Evolutionary conservation across 2,797 vertebrate genomes (phyloP), one percentile per base, ranked within the genome.

Genomic region (Cheracebus regulus): DNA sequence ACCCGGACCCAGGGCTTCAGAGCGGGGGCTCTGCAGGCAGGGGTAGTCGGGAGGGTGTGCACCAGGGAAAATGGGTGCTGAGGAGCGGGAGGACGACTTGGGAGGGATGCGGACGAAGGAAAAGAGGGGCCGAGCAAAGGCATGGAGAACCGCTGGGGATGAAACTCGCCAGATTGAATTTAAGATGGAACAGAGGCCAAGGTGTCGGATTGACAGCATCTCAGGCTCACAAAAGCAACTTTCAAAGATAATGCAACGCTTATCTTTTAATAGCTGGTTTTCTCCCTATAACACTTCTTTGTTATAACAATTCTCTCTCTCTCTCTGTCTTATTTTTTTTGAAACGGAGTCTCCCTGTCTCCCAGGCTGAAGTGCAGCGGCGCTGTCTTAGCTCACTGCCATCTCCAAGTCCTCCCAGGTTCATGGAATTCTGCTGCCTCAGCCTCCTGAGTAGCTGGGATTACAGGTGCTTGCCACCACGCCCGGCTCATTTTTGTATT

Each of bases 1-100:
- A 28, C 6, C 55, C 0, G 1, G 7, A 11, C 64, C 64, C 64
- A n/a, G 11, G 17, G 46, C 46, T 20, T n/a, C 44, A 0, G 20
- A 3, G 64, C 19, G 7, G 17, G 57, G 5, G 5, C 50, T 78
- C 15, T 0, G 11, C 17, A n/a, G 30, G 81, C 14, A 41, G 1
- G 48, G 58, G 36, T 22, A 30, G 20, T 14, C 6, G 3, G 28
- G 15, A 20, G 39, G 78, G 24, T 41, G 15, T 48, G 58, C 48
- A 17, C 33, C 24, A 15, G 26, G 58, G 44, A 46, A 41, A 28
- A 17, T 67, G 22, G 46, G 39, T 28, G 17, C 67, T 33, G 57
- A 19, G 30, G 44, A 30, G 17, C 70, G 0, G 19, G 33, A 46
- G 26, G 58, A 48, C 41, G 33, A 61, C 30, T 30, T 2, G 12